Percentiles rank a stretch among this genome's conserved stretches.
These are phyloP conservation scores for Drosophila nr. medialis DNA, from an alignment of 2,888 invertebrate species.

Conservation along the genomic window DNA sequence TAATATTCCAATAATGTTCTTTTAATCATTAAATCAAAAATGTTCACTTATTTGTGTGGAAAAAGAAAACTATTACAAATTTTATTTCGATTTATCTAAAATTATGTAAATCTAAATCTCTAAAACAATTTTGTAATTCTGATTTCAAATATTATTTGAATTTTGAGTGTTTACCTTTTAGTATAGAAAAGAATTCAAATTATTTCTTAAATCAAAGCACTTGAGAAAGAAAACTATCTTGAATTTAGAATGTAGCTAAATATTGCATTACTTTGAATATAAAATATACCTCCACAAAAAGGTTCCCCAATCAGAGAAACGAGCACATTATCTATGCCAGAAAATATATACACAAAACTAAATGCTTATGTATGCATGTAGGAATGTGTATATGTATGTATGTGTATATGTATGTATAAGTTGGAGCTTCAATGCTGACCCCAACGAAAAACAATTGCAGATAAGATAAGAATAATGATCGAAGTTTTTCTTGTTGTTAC, in stretches of 20 bases:
- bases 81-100: not conserved
- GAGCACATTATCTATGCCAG: not conserved
- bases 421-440: slow-evolving; percentile 37
- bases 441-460: slow-evolving; percentile 43
- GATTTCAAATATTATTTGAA: not conserved
- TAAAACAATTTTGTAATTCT: not conserved
- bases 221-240: no score
- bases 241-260: not conserved
- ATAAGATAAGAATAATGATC: slow-evolving; percentile 67
- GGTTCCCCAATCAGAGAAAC: slow-evolving; percentile 39
- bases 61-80: not conserved
- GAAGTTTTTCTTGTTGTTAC: slow-evolving; percentile 45
- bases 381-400: not conserved
- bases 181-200: not conserved
- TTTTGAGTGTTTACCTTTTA: not conserved
- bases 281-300: slow-evolving; percentile 45
- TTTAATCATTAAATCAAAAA: not conserved
- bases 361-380: not conserved
- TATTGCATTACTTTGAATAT: not conserved
- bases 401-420: not conserved
- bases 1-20: not conserved
- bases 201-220: no score
- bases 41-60: not conserved
- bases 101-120: not conserved
- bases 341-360: not conserved